Conservation (phyloP, 2,797 vertebrate species). For the Sebastes kiyomatsui region DNA sequence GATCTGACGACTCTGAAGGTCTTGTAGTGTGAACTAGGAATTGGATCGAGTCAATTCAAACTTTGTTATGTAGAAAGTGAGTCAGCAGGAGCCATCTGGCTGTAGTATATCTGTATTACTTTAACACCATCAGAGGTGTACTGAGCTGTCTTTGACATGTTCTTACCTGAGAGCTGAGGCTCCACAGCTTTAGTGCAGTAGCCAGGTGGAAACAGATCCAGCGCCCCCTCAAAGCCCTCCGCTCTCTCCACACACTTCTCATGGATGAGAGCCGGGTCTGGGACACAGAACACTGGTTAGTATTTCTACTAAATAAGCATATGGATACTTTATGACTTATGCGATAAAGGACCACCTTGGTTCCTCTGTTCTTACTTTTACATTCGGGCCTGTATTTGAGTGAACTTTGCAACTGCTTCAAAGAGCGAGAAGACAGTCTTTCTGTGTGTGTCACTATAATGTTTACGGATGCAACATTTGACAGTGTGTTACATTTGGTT, state of each 20-base stretch:
- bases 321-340: background rate
- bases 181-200: slow-evolving; percentile 90
- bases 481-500: background rate
- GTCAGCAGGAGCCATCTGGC: background rate
- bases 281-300: background rate
- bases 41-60: background rate
- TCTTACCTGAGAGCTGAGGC: slow-evolving; percentile 94
- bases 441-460: background rate
- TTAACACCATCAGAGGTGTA: background rate
- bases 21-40: background rate
- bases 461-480: background rate
- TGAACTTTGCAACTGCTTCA: background rate
- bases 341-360: background rate
- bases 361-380: background rate
- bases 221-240: slow-evolving; percentile 90
- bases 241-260: slow-evolving; percentile 93
- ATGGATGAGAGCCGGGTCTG: slow-evolving; percentile 94
- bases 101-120: background rate
- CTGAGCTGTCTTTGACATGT: background rate
- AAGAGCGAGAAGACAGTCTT: background rate
- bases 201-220: slow-evolving; percentile 89
- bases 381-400: background rate
- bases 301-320: background rate
- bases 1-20: no score
- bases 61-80: background rate